Evolutionary conservation across 2,797 vertebrate genomes (phyloP).

Genomic region (Melanotaenia nigrans): DNA sequence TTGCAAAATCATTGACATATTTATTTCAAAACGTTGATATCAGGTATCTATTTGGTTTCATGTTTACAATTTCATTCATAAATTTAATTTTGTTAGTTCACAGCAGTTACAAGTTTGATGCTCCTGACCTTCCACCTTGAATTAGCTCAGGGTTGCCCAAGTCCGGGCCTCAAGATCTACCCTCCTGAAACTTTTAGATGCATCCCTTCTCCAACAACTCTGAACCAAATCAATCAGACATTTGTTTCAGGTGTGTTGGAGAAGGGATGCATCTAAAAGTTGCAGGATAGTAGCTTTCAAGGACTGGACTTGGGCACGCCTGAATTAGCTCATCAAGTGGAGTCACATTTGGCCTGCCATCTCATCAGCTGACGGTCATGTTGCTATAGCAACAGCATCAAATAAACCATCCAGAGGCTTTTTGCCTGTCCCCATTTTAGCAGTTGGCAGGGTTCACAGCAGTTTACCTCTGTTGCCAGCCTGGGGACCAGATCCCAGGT

Average conservation of each 20-base stretch:
- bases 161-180: too few relatives aligned
- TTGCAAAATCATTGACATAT: not conserved
- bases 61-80: not conserved
- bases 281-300: too few relatives aligned
- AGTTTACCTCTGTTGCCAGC: too few relatives aligned
- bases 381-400: not conserved
- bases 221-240: too few relatives aligned
- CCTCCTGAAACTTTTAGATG: too few relatives aligned
- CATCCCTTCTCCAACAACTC: too few relatives aligned
- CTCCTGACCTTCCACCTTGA: not conserved
- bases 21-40: not conserved
- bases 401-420: not conserved
- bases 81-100: not conserved
- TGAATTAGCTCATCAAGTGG: not conserved
- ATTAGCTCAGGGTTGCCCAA: not conserved
- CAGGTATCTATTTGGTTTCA: not conserved
- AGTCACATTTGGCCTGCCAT: not conserved
- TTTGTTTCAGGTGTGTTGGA: too few relatives aligned
- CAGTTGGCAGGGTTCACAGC: too few relatives aligned
- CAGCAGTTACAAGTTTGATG: not conserved
- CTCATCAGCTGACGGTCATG: not conserved
- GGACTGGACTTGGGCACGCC: too few relatives aligned
- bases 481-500: too few relatives aligned
- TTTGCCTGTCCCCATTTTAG: not conserved
- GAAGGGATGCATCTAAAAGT: too few relatives aligned